phyloP scores from a whole-genome alignment of 2,888 invertebrate species.

The Seira sanloemensis region DNA sequence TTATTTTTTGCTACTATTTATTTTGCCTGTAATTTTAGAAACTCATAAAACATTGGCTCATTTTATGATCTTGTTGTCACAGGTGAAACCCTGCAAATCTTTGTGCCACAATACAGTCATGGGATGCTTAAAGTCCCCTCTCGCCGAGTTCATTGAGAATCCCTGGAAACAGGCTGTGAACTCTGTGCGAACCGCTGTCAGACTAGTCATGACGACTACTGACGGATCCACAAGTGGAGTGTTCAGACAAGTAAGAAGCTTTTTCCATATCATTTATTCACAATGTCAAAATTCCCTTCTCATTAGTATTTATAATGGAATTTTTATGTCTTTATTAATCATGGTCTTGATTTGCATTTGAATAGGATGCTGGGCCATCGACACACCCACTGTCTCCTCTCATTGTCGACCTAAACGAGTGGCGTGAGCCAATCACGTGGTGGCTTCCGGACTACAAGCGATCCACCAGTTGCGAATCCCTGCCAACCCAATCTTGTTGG shows the following conservation, averaged over 20 bases:
- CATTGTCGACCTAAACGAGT: constrained; percentile 52
- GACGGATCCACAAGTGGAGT: neutral
- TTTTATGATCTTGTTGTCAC: neutral
- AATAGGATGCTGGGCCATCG: neutral
- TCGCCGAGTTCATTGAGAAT: constrained; percentile 35
- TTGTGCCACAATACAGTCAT: constrained; percentile 48
- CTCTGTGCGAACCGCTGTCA: constrained; percentile 44
- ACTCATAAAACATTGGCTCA: no score
- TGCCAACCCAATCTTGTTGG: constrained; percentile 31
- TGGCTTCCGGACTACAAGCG: constrained; percentile 33
- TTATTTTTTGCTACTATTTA: neutral
- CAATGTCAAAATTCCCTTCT: neutral
- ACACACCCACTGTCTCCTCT: constrained; percentile 43
- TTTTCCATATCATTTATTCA: neutral
- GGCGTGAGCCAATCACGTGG: constrained; percentile 62
- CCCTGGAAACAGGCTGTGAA: constrained; percentile 58
- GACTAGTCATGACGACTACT: constrained; percentile 37
- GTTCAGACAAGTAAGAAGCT: constrained; percentile 19
- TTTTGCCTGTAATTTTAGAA: no score
- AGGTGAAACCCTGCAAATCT: constrained; percentile 31
- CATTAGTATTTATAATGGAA: neutral
- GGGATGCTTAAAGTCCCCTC: constrained; percentile 32
- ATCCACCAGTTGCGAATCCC: constrained; percentile 1
- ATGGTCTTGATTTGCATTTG: neutral
- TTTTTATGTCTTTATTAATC: no score